Conservation (phyloP, 2,113 vertebrate genomes). For the Varanus salvator region DNA sequence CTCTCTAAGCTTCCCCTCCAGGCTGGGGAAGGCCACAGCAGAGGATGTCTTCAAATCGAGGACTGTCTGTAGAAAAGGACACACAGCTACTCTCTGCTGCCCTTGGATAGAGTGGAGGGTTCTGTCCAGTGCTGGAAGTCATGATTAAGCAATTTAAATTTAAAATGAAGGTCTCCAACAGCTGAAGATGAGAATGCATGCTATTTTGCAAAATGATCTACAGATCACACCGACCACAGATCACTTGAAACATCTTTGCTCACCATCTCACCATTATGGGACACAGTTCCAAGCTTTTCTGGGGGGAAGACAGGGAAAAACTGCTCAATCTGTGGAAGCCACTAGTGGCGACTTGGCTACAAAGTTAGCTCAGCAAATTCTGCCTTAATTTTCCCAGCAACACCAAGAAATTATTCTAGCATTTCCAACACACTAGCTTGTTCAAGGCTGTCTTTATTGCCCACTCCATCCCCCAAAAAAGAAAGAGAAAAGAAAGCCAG, state of each 20-base stretch:
- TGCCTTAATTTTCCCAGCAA: not conserved
- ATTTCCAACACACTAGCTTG: not conserved
- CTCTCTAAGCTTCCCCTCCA: no score
- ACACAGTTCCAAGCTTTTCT: not conserved
- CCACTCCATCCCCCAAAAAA: no score
- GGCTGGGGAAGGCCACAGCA: no score
- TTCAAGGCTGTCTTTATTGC: conserved; percentile 60
- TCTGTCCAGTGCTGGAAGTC: not conserved
- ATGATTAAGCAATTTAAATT: not conserved
- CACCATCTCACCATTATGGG: not conserved
- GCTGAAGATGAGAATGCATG: not conserved
- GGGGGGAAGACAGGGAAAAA: not conserved
- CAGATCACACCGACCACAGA: not conserved
- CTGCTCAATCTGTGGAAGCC: not conserved
- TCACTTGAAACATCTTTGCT: not conserved
- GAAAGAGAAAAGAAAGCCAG: not conserved
- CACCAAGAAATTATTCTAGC: conserved; percentile 26
- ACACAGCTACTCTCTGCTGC: not conserved
- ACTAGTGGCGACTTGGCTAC: not conserved
- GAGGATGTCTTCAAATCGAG: no score
- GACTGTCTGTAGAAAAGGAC: no score
- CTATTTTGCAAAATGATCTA: not conserved
- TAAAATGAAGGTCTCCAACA: not conserved
- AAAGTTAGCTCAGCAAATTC: not conserved
- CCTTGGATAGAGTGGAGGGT: not conserved